Evolutionary conservation across 30 jellyfish, hydroid and myxozoan genomes (phyloP).

Genomic region (Cassiopea xamachana): DNA sequence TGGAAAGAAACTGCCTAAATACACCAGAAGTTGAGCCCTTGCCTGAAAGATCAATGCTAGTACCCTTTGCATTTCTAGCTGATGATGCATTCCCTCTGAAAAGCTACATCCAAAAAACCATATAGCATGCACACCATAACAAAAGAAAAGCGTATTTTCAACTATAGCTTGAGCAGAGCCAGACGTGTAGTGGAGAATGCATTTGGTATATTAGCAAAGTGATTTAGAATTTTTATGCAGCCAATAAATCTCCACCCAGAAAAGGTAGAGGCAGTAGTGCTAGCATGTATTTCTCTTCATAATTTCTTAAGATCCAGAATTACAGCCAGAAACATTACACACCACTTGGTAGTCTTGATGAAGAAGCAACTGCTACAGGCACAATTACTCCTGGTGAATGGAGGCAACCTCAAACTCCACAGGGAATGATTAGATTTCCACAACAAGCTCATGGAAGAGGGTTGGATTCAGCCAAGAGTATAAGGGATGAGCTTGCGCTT

Average conservation of each 20-base stretch:
- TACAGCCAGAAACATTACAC: neutral
- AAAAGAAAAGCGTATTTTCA: slow-evolving; percentile 16
- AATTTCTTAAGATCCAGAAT: neutral
- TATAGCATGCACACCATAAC: slow-evolving; percentile 9
- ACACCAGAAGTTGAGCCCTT: neutral
- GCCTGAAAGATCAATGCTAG: slow-evolving; percentile 9
- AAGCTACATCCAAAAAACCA: slow-evolving; percentile 22
- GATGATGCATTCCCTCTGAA: slow-evolving; percentile 66
- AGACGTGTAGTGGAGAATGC: slow-evolving; percentile 35
- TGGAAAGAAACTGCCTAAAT: neutral
- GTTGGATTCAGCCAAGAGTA: slow-evolving; percentile 4
- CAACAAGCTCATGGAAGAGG: slow-evolving; percentile 6
- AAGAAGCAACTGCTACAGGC: neutral
- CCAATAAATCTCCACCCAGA: slow-evolving; percentile 16
- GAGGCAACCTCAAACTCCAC: slow-evolving; percentile 19
- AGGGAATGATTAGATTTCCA: neutral
- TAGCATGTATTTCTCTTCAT: slow-evolving; percentile 7
- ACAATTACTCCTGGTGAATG: slow-evolving; percentile 7
- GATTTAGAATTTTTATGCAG: neutral
- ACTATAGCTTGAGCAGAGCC: slow-evolving; percentile 26
- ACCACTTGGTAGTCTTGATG: slow-evolving; percentile 22
- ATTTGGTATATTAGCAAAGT: slow-evolving; percentile 15
- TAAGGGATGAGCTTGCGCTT: neutral
- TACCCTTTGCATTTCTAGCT: slow-evolving; percentile 51
- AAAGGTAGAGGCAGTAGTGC: neutral